phyloP scores from a whole-genome alignment of 2,888 invertebrate genomes.

The Creontiades dilutus region DNA sequence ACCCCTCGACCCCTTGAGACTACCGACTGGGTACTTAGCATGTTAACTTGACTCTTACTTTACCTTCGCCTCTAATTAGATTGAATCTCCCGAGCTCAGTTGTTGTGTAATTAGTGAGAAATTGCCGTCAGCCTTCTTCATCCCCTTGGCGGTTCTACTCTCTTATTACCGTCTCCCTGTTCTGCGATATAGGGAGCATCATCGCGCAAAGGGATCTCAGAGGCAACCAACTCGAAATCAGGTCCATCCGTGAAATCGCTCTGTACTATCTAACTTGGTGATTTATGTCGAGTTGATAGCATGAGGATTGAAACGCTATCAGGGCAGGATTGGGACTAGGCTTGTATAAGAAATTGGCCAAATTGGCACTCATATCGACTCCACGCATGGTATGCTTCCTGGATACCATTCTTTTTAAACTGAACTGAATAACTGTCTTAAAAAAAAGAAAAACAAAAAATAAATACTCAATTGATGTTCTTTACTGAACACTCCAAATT shows the following conservation, averaged over 20 bases:
- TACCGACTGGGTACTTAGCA: slow-evolving; percentile 71
- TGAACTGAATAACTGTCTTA: too few species aligned
- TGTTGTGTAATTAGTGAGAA: slow-evolving; percentile 71
- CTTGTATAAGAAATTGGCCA: neutral
- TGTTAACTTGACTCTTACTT: slow-evolving; percentile 73
- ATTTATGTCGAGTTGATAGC: neutral
- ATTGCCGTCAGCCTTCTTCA: slow-evolving; percentile 62
- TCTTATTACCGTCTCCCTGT: neutral
- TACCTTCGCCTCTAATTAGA: slow-evolving; percentile 71
- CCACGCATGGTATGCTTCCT: too few species aligned
- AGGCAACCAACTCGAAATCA: slow-evolving; percentile 14
- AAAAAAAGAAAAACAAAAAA: too few species aligned
- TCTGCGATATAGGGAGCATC: slow-evolving; percentile 15
- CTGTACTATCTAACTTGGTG: neutral
- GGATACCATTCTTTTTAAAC: too few species aligned
- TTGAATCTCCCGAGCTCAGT: slow-evolving; percentile 69
- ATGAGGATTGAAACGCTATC: too few species aligned
- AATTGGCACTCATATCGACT: too few species aligned
- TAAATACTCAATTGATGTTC: too few species aligned
- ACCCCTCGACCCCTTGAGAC: slow-evolving; percentile 61
- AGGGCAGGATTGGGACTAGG: neutral
- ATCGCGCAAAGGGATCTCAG: slow-evolving; percentile 17
- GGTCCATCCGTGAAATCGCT: neutral
- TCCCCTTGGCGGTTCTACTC: neutral
- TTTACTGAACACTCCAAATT: too few species aligned